A percentile compares a stretch with the other conserved stretches of the same genome.
Conservation (phyloP, 2,797 vertebrate genomes). For the Amniataba percoides region DNA sequence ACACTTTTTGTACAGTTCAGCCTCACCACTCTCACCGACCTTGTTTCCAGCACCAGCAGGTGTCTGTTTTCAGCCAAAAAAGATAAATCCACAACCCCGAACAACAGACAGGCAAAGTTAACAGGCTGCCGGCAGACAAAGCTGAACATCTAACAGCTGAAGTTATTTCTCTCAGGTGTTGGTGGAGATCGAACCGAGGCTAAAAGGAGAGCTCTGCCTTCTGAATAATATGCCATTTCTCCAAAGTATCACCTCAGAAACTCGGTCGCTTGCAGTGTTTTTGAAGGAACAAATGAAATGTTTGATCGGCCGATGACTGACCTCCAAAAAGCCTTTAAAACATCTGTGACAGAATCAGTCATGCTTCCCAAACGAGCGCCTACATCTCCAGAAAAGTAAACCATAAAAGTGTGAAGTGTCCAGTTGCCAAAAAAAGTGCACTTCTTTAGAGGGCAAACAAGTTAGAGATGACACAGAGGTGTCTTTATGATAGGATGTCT, state of each 20-base stretch:
- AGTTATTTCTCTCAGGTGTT: not conserved
- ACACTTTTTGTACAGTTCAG: not conserved
- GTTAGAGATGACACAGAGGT: conserved; percentile 2
- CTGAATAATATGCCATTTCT: not conserved
- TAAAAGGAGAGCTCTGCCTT: not conserved
- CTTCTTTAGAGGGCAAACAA: conserved; percentile 23
- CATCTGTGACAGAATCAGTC: not conserved
- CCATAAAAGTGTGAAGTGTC: not conserved
- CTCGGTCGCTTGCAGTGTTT: not conserved
- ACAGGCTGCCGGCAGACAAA: not conserved
- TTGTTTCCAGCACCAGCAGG: not conserved
- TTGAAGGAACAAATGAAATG: not conserved
- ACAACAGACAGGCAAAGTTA: not conserved
- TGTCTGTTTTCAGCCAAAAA: not conserved
- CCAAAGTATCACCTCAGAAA: too few species aligned
- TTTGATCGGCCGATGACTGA: not conserved
- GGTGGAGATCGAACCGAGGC: not conserved
- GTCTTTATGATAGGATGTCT: not conserved
- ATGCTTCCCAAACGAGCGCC: not conserved
- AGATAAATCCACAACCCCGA: not conserved
- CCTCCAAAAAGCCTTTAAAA: conserved; percentile 11
- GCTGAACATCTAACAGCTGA: not conserved
- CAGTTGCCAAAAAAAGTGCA: not conserved
- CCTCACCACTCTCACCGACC: not conserved
- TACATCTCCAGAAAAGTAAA: not conserved